Conservation (phyloP, 2,888 invertebrate genomes). For the Caenorhabditis panamensis region DNA sequence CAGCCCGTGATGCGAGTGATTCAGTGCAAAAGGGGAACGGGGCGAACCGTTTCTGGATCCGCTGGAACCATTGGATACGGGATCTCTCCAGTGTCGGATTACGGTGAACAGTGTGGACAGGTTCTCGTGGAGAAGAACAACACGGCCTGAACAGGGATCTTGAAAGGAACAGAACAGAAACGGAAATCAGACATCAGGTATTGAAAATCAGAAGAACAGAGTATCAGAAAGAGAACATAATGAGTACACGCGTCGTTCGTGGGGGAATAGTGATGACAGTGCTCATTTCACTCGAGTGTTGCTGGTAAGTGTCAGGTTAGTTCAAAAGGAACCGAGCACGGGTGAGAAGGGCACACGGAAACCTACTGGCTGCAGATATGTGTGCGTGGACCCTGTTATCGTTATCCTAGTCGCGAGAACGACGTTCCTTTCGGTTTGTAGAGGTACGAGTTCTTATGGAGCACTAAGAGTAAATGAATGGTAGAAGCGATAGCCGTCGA, state of each 20-base stretch:
- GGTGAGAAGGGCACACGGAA: constrained; percentile 43
- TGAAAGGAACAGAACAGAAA: not conserved
- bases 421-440: constrained; percentile 53
- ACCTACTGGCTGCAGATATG: constrained; percentile 43
- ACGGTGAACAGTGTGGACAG: constrained; percentile 41
- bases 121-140: constrained; percentile 41
- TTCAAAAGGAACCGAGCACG: constrained; percentile 8
- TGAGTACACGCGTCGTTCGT: constrained; percentile 15
- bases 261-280: not conserved
- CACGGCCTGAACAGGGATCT: constrained; percentile 30
- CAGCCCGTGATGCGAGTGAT: constrained; percentile 21
- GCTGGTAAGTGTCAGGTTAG: too few species aligned
- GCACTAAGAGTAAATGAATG: constrained; percentile 32
- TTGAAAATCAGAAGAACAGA: too few species aligned
- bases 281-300: too few species aligned
- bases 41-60: constrained; percentile 41
- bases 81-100: constrained; percentile 43
- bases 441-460: constrained; percentile 51
- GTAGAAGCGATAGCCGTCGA: constrained; percentile 38
- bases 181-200: too few species aligned
- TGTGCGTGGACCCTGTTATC: not conserved
- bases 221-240: not conserved
- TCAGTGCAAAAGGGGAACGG: not conserved
- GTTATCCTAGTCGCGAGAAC: constrained; percentile 54
- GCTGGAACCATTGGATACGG: constrained; percentile 14